Evolutionary conservation across 2,113 vertebrate genomes (phyloP), one percentile per base, ranked within the genome.

Genomic region (Sarotherodon lohbergeri): DNA sequence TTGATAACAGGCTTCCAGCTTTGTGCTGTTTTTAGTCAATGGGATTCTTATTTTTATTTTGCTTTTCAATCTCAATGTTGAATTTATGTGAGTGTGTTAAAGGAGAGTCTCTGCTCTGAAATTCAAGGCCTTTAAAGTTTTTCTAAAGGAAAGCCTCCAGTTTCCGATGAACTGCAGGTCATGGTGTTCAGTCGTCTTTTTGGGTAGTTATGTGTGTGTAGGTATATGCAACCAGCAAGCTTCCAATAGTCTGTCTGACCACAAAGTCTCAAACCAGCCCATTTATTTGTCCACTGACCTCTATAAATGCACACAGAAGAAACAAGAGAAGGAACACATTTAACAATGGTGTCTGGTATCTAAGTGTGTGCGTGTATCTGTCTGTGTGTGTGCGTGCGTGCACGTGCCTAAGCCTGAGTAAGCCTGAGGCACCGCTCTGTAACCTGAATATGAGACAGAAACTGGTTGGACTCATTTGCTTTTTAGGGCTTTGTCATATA

Each of bases 381-480:
- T 84, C 32, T 84, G 83, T 89, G 79, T 80, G 29, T 82, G 61
- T 81, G 57, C 52, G 82, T 66, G 66, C 78, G 32, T 89, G 85
- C 85, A 68, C 48, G 39, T 83, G 86, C 46, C 61, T n/a, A 11
- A 50, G 85, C 91, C 76, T 27, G 39, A 85, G 22, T 32, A 43
- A 52, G 82, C 90, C 92, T 2, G 6, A 87, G 91, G 92, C 88
- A 43, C 14, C 78, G 81, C 87, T 91, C 80, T 90, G 73, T 76
- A 93, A 92, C 92, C 91, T 92, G 85, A 92, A 91, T 92, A 87
- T 91, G 81, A 92, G 89, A 90, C 89, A 93, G 80, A 86, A 94
- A 95, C 94, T 78, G 54, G 95, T 95, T 92, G 19, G 16, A 86
- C 94, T 91, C 85, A 92, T 94, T 94, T 94, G 82, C 86, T 89